Evolutionary conservation across 2,113 vertebrate species (phyloP).

Genomic region (Thunnus thynnus): DNA sequence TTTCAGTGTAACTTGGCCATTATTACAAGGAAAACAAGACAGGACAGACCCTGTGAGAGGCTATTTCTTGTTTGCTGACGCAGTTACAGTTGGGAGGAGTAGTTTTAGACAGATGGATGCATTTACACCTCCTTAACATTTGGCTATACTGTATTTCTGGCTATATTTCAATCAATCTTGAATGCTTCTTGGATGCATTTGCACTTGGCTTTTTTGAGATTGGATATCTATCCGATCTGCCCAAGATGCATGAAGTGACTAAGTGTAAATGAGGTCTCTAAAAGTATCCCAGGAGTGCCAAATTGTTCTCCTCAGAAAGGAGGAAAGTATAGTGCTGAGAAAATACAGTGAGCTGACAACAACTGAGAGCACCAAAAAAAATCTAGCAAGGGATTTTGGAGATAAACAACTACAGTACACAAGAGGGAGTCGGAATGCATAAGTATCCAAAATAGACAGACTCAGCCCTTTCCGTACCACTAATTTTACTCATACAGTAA

Average conservation of each 20-base stretch:
- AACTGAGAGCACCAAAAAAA: neutral
- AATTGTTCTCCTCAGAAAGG: neutral
- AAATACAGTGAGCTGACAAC: slow-evolving; percentile 13
- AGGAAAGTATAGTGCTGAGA: neutral
- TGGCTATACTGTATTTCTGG: neutral
- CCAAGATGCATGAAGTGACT: neutral
- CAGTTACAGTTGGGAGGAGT: neutral
- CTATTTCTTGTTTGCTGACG: neutral
- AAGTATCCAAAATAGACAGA: neutral
- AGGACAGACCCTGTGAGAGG: too few species aligned
- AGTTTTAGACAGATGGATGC: too few species aligned
- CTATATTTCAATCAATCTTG: neutral
- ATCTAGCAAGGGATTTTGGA: neutral
- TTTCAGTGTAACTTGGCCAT: neutral
- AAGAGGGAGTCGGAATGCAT: neutral
- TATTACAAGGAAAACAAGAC: too few species aligned
- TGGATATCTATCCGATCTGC: neutral
- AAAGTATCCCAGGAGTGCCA: neutral
- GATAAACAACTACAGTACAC: neutral
- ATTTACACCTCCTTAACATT: too few species aligned
- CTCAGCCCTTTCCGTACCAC: neutral
- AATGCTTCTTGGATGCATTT: neutral
- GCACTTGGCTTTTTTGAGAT: neutral
- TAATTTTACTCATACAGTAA: slow-evolving; percentile 7
- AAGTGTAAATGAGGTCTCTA: neutral